Conservation (phyloP, 2,113 vertebrate species). For the Garra rufa region DNA sequence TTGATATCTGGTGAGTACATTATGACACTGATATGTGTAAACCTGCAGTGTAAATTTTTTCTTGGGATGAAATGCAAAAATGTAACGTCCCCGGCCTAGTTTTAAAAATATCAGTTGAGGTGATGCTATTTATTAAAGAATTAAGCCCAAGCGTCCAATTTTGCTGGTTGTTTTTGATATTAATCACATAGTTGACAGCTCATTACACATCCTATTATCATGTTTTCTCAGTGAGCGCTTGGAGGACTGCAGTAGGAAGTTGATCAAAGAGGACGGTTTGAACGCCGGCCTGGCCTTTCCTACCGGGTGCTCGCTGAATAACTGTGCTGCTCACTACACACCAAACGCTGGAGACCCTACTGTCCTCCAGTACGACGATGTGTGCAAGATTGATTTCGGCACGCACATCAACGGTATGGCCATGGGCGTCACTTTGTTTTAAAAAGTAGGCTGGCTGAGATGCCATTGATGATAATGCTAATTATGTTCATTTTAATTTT, state of each 20-base stretch:
- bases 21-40: background rate
- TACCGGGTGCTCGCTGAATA: slow-evolving; percentile 96
- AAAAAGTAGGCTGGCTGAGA: background rate
- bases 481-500: too few species aligned
- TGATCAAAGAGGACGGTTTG: slow-evolving; percentile 93
- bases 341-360: slow-evolving; percentile 97
- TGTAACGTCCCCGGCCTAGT: background rate
- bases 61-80: background rate
- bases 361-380: slow-evolving; percentile 91
- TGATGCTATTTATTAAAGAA: background rate
- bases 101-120: background rate
- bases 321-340: slow-evolving; percentile 97
- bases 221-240: slow-evolving; percentile 85
- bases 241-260: slow-evolving; percentile 92
- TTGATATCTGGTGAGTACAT: slow-evolving; percentile 91
- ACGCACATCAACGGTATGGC: slow-evolving; percentile 91
- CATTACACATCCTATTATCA: background rate
- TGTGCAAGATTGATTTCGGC: slow-evolving; percentile 98
- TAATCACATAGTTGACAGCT: background rate
- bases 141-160: background rate
- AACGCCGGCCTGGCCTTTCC: slow-evolving; percentile 95
- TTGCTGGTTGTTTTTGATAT: background rate
- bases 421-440: background rate
- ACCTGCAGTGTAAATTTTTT: background rate
- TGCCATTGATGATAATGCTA: background rate